Evolutionary conservation across 2,888 invertebrate genomes (phyloP), one percentile per base, ranked within the genome.

Genomic region (Linyphia triangularis): DNA sequence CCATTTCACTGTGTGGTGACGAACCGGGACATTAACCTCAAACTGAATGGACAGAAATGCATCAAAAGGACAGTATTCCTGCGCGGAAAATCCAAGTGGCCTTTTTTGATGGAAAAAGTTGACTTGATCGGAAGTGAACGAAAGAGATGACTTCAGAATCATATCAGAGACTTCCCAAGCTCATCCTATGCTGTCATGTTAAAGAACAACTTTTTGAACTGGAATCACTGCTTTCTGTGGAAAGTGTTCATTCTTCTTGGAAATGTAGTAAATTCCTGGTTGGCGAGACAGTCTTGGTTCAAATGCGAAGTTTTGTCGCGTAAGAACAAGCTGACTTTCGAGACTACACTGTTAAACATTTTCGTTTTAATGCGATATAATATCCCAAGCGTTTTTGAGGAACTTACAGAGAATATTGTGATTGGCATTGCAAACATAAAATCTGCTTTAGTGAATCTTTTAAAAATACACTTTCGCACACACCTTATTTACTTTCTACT

Each of bases 1-100:
- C 75, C 86, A 88, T 51, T 88, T 88, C 81, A 81, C 86, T 4
- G 86, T 88, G 61, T 88, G 86, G 86, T 88, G 86, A 88, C 73
- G 73, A 40, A 33, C 59, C 16, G 19, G 40, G 43, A 72, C 61
- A 70, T 24, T 65, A 28, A 81, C 72, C 72, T 72, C 72, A 72
- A 30, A 26, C 51, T n/a, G 51, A 43, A 59, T 13, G 72, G 40
- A 73, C 82, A 28, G 26, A 51, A 51, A 51, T 67, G 67, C 37
- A 5, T 61, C 59, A 78, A 28, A 40, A 37, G 37, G 37, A 57
- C 30, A 7, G 24, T 67, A 24, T 63, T 30, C 69, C 57, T 22
- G 84, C 57, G 72, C 78, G 59, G 73, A 73, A 51, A 75, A 65
- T 81, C 43, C 86, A 81, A 88, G 86, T 88, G 86, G 86, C 86